Evolutionary conservation across 2,888 invertebrate species (phyloP).

Genomic region (Adelphocoris suturalis): DNA sequence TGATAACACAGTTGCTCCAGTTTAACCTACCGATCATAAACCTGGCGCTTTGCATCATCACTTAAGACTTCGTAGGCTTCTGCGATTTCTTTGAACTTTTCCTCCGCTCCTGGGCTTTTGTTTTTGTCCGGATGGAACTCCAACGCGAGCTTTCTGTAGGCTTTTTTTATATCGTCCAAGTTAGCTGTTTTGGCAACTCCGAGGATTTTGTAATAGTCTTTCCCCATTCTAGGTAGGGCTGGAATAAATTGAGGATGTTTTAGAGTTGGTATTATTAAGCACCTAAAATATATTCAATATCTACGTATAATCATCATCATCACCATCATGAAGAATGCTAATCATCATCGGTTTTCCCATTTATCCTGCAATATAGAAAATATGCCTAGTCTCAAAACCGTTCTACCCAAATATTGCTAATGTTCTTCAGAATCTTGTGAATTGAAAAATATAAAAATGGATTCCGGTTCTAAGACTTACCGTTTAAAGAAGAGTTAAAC

Average conservation of each 20-base stretch:
- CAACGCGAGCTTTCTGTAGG: conserved; percentile 74
- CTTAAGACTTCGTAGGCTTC: conserved; percentile 75
- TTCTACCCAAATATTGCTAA: too few relatives aligned
- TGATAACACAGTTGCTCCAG: too few relatives aligned
- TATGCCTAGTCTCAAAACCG: too few relatives aligned
- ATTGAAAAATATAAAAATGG: too few relatives aligned
- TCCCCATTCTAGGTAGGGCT: conserved; percentile 66
- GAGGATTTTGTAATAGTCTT: conserved; percentile 74
- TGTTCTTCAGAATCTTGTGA: too few relatives aligned
- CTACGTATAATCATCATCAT: too few relatives aligned
- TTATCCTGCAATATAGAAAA: neutral
- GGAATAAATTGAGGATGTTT: neutral
- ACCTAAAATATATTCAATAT: too few relatives aligned
- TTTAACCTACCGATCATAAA: conserved; percentile 80
- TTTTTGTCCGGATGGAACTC: conserved; percentile 75
- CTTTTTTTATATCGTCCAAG: conserved; percentile 73
- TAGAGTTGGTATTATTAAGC: too few relatives aligned
- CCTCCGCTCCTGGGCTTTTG: conserved; percentile 74
- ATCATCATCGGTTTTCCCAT: too few relatives aligned
- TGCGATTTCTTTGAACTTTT: conserved; percentile 74
- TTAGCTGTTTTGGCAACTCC: conserved; percentile 73
- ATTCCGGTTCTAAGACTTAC: too few relatives aligned
- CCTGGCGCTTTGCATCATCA: conserved; percentile 72
- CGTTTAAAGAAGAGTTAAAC: neutral
- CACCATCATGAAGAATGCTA: too few relatives aligned